A percentile compares a stretch with the other conserved stretches of the same genome.
Evolutionary conservation across 2,113 vertebrate species (phyloP).

Genomic region (Cyanoliseus patagonus): DNA sequence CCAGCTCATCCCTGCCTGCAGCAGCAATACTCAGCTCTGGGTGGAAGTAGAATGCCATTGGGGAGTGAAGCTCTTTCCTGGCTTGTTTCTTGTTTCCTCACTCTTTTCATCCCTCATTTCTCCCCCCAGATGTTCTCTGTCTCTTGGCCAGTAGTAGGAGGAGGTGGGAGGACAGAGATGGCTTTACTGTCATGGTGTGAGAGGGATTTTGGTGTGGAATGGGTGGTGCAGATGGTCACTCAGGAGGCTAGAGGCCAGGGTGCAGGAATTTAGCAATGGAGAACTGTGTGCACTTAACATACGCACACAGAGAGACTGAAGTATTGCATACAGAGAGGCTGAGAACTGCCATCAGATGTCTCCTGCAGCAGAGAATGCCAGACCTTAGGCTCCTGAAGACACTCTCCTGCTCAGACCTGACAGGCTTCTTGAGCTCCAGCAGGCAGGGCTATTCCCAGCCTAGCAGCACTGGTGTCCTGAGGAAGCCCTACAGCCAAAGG

Average conservation of each 20-base stretch:
- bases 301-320: neutral
- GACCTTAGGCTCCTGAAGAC: neutral
- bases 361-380: neutral
- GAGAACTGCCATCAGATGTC: neutral
- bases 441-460: neutral
- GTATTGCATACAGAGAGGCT: neutral
- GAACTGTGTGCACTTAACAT: rapidly evolving
- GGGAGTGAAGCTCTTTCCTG: neutral
- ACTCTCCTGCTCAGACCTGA: neutral
- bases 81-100: neutral
- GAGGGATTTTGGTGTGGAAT: neutral
- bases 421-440: neutral
- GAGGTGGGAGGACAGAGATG: neutral
- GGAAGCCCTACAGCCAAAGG: neutral
- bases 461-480: neutral
- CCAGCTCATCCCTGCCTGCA: neutral
- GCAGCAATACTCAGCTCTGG: neutral
- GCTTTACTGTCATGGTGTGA: neutral
- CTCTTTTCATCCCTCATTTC: neutral
- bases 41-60: neutral
- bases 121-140: neutral
- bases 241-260: neutral
- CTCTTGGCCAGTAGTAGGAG: neutral
- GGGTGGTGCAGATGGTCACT: neutral
- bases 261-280: neutral